phyloP scores from a whole-genome alignment of 2,888 invertebrate genomes.

The Helleia helle region DNA sequence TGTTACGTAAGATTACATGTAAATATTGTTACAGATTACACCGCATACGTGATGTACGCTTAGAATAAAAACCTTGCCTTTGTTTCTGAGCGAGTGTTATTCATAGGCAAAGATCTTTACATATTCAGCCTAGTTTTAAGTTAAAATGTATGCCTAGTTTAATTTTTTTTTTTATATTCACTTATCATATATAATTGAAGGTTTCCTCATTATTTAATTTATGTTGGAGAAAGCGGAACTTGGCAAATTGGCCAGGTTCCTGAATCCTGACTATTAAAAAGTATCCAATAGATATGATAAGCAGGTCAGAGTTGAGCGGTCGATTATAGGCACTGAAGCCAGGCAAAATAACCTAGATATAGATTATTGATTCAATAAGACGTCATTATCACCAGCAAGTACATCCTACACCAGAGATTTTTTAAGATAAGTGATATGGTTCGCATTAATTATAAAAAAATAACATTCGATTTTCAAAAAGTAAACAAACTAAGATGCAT shows the following conservation, averaged over 20 bases:
- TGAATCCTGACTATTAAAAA: not conserved
- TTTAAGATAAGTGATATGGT: no score
- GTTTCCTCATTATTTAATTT: no score
- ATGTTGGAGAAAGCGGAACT: not conserved
- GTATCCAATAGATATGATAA: not conserved
- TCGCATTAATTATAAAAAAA: no score
- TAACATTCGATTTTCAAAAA: no score
- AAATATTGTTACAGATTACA: not conserved
- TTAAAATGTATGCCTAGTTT: not conserved
- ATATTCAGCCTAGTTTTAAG: no score
- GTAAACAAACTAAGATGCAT: no score
- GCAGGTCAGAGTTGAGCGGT: not conserved
- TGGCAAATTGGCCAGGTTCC: not conserved
- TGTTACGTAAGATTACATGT: conserved; percentile 4
- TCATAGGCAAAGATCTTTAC: not conserved
- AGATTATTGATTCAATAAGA: not conserved
- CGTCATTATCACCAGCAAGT: not conserved
- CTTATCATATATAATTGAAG: no score
- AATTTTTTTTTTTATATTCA: not conserved
- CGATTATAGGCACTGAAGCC: not conserved
- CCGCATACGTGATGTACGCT: not conserved
- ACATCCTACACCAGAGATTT: no score
- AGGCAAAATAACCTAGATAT: not conserved
- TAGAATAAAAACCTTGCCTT: not conserved
- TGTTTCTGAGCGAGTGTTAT: not conserved